Conservation (phyloP, 2,113 vertebrate genomes). For the Marmota flaviventris region DNA sequence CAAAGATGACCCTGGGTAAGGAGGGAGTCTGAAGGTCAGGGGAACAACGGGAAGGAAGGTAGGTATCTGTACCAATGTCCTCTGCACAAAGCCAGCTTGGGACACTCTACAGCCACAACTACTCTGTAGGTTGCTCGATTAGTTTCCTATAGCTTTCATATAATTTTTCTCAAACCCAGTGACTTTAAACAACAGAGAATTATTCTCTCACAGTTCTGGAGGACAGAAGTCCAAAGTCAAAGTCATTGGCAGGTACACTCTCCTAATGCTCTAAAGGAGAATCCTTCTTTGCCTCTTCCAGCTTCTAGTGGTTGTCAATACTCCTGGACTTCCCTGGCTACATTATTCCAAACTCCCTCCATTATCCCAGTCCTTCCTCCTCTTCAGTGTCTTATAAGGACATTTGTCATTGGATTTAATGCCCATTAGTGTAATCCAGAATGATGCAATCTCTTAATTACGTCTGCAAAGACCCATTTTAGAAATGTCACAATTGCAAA, state of each 20-base stretch:
- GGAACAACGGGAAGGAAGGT: not conserved
- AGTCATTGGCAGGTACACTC: too few relatives aligned
- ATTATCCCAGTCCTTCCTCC: not conserved
- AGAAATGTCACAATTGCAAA: not conserved
- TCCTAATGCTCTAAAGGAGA: not conserved
- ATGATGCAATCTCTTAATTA: not conserved
- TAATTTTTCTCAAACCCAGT: not conserved
- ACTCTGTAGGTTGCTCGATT: not conserved
- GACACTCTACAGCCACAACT: accelerated
- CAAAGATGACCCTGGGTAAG: not conserved
- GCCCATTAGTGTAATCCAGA: not conserved
- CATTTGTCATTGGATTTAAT: not conserved
- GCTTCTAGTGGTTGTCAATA: not conserved
- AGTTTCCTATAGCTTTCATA: not conserved
- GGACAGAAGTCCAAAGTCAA: not conserved
- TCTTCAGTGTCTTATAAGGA: not conserved
- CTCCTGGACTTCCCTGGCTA: not conserved
- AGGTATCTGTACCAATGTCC: not conserved
- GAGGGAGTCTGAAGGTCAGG: not conserved
- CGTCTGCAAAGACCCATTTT: not conserved
- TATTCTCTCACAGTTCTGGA: not conserved
- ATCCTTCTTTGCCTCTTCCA: not conserved
- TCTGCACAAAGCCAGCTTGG: not conserved
- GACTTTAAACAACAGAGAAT: not conserved
- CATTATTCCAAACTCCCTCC: accelerated